Evolutionary conservation across 2,888 invertebrate species (phyloP).

Genomic region (Polydrusus tereticollis): DNA sequence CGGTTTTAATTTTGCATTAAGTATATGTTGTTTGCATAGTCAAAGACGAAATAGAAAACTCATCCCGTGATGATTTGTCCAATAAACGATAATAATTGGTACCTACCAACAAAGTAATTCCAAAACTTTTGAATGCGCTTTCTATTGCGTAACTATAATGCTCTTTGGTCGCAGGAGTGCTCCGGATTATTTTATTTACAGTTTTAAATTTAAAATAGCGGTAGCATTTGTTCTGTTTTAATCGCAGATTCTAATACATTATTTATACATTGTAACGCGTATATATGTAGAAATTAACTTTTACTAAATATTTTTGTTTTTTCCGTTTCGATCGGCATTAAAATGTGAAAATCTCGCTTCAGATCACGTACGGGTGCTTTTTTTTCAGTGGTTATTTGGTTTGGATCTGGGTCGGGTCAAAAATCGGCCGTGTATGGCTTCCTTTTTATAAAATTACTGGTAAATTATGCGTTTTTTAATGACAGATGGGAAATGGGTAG

Average conservation of each 20-base stretch:
- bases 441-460: too few species aligned
- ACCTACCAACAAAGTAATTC: too few species aligned
- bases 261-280: neutral
- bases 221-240: too few species aligned
- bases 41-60: too few species aligned
- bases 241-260: neutral
- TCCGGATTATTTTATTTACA: too few species aligned
- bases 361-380: constrained; percentile 11
- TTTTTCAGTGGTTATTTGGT: neutral
- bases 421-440: constrained; percentile 9
- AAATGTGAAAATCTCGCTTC: constrained; percentile 20
- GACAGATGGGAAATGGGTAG: neutral
- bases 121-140: too few species aligned
- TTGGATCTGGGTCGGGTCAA: constrained; percentile 9
- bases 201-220: neutral
- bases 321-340: constrained; percentile 7
- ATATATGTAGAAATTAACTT: neutral
- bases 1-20: too few species aligned
- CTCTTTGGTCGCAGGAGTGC: too few species aligned
- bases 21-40: too few species aligned
- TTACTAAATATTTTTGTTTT: neutral
- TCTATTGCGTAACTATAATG: too few species aligned
- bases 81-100: too few species aligned
- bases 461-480: neutral
- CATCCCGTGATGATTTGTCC: too few species aligned